phyloP scores from a whole-genome alignment of 2,113 vertebrate species.

The Regulus satrapa region DNA sequence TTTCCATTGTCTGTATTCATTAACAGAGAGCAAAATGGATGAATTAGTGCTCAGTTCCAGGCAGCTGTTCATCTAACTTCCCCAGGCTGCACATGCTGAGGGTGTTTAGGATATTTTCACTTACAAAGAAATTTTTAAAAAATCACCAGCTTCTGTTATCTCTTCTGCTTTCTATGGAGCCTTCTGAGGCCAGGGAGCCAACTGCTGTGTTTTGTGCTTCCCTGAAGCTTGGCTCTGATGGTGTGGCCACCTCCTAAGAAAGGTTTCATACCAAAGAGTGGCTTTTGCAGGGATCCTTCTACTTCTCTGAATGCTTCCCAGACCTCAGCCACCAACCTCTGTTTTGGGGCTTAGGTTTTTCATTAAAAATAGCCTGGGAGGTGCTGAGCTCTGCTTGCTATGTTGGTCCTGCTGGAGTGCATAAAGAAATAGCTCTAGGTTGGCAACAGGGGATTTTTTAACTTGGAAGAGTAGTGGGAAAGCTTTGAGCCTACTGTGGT shows the following conservation, averaged over 20 bases:
- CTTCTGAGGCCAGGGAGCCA: neutral
- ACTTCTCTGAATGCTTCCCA: neutral
- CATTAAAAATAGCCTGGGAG: neutral
- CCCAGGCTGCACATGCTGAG: slow-evolving; percentile 13
- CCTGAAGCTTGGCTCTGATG: neutral
- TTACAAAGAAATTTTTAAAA: slow-evolving; percentile 15
- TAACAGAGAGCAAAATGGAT: slow-evolving; percentile 28
- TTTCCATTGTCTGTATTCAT: slow-evolving; percentile 52
- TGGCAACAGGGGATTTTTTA: neutral
- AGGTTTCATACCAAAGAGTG: neutral
- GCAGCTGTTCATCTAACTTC: slow-evolving; percentile 40
- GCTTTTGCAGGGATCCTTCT: neutral
- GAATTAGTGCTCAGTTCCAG: slow-evolving; percentile 25
- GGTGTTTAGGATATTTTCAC: slow-evolving; percentile 22
- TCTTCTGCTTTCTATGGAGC: neutral
- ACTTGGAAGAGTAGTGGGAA: neutral
- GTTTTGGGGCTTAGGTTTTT: neutral
- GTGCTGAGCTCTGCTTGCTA: neutral
- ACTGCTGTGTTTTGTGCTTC: neutral
- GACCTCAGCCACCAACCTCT: neutral
- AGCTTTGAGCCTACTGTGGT: neutral
- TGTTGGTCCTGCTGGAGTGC: neutral
- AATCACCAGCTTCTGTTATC: neutral
- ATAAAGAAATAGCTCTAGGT: neutral
- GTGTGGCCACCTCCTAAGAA: neutral